These are phyloP conservation scores for Callorhinus ursinus DNA, from an alignment of 2,113 vertebrate genomes.

Conservation along the genomic window DNA sequence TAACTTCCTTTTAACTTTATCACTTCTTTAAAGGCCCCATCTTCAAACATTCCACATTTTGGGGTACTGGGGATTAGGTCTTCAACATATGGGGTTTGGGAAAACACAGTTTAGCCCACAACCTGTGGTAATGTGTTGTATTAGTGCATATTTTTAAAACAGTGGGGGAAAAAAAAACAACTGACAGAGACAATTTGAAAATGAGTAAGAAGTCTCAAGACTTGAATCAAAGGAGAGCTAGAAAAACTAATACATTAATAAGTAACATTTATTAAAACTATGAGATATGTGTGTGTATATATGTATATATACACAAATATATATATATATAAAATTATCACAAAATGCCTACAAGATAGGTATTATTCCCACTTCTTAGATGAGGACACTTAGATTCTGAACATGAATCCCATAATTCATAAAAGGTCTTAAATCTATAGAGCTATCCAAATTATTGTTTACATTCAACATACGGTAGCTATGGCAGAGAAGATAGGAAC, in stretches of 20 bases:
- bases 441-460: background rate
- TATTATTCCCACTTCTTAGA: background rate
- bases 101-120: background rate
- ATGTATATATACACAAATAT: background rate
- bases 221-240: background rate
- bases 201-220: background rate
- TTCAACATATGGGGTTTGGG: background rate
- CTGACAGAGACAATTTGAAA: background rate
- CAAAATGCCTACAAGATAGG: background rate
- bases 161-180: background rate
- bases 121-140: background rate
- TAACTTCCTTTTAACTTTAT: background rate
- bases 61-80: background rate
- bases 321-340: background rate
- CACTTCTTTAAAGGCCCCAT: background rate
- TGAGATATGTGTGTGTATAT: background rate
- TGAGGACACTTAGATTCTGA: background rate
- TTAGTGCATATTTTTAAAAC: background rate
- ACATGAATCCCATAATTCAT: background rate
- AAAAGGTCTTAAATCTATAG: background rate
- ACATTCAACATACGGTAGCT: background rate
- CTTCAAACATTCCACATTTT: background rate
- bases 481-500: background rate
- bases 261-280: background rate
- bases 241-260: conserved; percentile 11